Base-by-base conservation (phyloP, 1,140 invertebrate genomes). In the Caenorhabditis briggsae region DNA sequence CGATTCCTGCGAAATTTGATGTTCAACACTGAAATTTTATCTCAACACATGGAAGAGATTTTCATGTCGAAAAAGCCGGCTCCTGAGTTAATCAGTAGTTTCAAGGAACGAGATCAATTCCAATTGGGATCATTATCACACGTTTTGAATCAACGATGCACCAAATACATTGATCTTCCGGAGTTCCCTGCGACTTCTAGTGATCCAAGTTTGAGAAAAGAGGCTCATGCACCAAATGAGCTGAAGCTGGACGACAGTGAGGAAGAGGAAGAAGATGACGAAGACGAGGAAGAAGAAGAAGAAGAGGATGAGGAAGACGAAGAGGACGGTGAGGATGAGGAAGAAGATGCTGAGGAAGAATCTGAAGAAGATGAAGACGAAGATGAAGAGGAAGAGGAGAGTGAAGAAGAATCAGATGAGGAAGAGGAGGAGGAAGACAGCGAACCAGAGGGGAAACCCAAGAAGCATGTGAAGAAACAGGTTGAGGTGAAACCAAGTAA, bases 81-180 rank as follows among this genome's bases (percentile, higher is more conserved):
- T 9, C 97, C 97, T 11, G 94, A 95, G 14, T 92, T 97, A 33
- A 94, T 95, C 89, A 94, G 94, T 89, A 88, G 88, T 43, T 92
- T 92, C 50, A 87, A 88, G 95, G 96, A 96, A 89, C 94, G 95
- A 18, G 95, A 96, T 89, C 95, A 96, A 87, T 98, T 95, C 92
- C 97, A 98, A 91, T 93, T 99, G 86, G 97, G 97, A 0, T 97
- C 97, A 9, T 93, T 99, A 41, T 98, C 97, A 0, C 97, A 98
- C 93, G 96, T 97, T 91, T 94, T 99, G 43, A 97, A 98, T 89
- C 94, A 95, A 89, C 94, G 95, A 82, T 96, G 96, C 2, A 94
- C 93, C 56, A 97, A 96, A 8, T 99, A 99, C 93, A 95, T 96
- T 83, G 95, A 97, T 85, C 93, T 99, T 74, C 97, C 97, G 5